These are phyloP conservation scores for Ariolimax columbianus DNA, from an alignment of 2,888 invertebrate species.

Conservation along the genomic window DNA sequence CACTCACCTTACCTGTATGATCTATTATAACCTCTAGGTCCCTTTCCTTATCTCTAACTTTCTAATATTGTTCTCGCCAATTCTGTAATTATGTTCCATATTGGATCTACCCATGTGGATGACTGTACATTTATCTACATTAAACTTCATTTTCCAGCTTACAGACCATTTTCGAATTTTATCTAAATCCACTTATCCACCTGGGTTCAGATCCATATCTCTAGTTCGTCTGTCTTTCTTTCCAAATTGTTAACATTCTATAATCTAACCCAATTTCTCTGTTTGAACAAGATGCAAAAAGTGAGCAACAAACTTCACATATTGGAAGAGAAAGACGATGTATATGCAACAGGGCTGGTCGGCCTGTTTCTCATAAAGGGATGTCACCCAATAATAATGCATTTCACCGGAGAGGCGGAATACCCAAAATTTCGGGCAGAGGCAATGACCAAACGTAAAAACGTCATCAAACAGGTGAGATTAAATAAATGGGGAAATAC, in stretches of 20 bases:
- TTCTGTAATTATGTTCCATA: too few relatives aligned
- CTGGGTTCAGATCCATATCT: too few relatives aligned
- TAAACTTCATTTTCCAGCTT: too few relatives aligned
- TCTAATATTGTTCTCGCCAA: too few relatives aligned
- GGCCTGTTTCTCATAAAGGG: not conserved
- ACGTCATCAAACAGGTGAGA: not conserved
- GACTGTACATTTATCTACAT: too few relatives aligned
- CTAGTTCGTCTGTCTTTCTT: not conserved
- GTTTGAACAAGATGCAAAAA: too few relatives aligned
- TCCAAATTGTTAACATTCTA: not conserved
- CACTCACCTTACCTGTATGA: too few relatives aligned
- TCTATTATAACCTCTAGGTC: too few relatives aligned
- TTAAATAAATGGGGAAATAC: not conserved
- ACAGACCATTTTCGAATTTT: too few relatives aligned
- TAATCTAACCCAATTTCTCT: not conserved
- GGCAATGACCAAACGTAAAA: not conserved
- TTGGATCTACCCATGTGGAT: too few relatives aligned
- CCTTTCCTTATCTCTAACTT: too few relatives aligned
- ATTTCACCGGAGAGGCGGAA: not conserved
- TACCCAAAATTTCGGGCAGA: not conserved
- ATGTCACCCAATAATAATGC: constrained; percentile 5
- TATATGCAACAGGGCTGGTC: not conserved
- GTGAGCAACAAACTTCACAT: not conserved
- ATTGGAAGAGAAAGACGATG: constrained; percentile 1
- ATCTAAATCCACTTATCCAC: too few relatives aligned